These are phyloP conservation scores for Dascillus cervinus DNA, from an alignment of 2,888 invertebrate species.

Conservation along the genomic window DNA sequence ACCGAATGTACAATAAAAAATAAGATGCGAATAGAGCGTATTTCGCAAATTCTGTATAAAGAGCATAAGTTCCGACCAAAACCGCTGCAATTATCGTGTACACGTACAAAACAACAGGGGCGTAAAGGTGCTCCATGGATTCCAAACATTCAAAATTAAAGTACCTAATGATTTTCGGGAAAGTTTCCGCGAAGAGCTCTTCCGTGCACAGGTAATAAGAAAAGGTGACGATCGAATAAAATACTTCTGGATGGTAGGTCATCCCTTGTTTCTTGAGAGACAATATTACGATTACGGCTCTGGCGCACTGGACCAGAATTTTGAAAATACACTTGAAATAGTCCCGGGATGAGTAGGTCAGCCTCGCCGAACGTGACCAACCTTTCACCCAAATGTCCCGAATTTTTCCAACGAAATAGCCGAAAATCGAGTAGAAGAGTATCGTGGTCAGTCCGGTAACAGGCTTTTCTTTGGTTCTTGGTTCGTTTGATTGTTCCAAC, in stretches of 20 bases:
- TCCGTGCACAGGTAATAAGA: constrained; percentile 64
- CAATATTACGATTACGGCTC: constrained; percentile 52
- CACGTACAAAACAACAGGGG: constrained; percentile 54
- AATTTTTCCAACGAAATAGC: constrained; percentile 35
- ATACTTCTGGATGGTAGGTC: constrained; percentile 57
- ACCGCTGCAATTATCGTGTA: constrained; percentile 43
- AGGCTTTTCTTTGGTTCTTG: constrained; percentile 15
- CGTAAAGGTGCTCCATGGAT: constrained; percentile 61
- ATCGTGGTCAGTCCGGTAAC: constrained; percentile 36
- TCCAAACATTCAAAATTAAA: constrained; percentile 57
- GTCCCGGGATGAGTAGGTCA: constrained; percentile 10
- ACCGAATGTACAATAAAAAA: constrained; percentile 34
- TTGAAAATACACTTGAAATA: constrained; percentile 43
- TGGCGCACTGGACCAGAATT: constrained; percentile 70
- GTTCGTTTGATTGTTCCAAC: constrained; percentile 16
- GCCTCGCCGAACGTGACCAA: constrained; percentile 8
- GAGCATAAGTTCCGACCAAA: constrained; percentile 17
- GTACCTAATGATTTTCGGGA: constrained; percentile 48
- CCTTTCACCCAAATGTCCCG: constrained; percentile 28
- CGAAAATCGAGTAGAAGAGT: constrained; percentile 37
- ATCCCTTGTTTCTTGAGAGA: constrained; percentile 66
- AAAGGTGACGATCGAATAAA: constrained; percentile 57
- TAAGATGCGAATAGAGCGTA: constrained; percentile 32
- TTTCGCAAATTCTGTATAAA: constrained; percentile 19
- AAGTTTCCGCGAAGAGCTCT: constrained; percentile 57